Conservation (phyloP, 2,888 invertebrate genomes). For the Drosophila hamatofila region DNA sequence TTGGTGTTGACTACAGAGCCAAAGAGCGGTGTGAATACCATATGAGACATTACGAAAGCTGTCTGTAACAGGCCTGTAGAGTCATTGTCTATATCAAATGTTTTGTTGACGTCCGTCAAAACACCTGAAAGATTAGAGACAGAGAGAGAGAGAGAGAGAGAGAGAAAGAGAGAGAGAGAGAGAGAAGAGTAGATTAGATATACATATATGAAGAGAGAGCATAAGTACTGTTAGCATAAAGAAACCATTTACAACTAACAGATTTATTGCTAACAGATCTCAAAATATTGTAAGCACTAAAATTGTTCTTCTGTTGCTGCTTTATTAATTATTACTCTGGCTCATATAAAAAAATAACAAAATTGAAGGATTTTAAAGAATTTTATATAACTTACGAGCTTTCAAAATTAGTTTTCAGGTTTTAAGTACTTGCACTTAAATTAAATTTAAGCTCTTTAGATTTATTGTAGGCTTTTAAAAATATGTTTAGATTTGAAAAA, state of each 20-base stretch:
- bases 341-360: no score
- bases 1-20: no score
- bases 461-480: not conserved
- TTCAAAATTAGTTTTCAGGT: not conserved
- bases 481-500: not conserved
- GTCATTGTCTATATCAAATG: slow-evolving; percentile 91
- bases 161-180: not conserved
- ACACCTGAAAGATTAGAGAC: slow-evolving; percentile 92
- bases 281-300: no score
- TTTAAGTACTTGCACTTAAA: not conserved
- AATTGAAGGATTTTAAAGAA: not conserved
- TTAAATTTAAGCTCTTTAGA: not conserved
- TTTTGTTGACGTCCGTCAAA: slow-evolving; percentile 90
- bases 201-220: not conserved
- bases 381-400: not conserved
- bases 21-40: slow-evolving; percentile 98
- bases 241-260: not conserved
- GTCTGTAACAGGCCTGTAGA: slow-evolving; percentile 95
- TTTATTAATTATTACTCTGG: no score
- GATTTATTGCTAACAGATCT: not conserved
- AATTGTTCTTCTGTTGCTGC: no score
- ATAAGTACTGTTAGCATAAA: not conserved
- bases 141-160: no score
- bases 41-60: slow-evolving; percentile 97
- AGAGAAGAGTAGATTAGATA: not conserved